Percentiles rank a stretch among this genome's conserved stretches.
Conservation (phyloP, 2,888 invertebrate genomes). For the Tachina fera region DNA sequence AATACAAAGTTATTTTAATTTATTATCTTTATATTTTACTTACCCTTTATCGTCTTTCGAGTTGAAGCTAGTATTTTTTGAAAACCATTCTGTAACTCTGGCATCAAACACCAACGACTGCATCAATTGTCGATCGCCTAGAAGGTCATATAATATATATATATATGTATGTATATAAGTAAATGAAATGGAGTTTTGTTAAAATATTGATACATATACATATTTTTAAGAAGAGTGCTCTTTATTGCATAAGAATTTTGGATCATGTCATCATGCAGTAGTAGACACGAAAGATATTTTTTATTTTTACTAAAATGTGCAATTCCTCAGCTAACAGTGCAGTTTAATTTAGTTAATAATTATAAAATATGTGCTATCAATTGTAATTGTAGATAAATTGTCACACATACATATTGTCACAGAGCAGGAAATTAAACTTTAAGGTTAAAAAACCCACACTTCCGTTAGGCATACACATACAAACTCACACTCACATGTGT, state of each 20-base stretch:
- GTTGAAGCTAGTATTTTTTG: slow-evolving; percentile 88
- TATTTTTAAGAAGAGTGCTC: slow-evolving; percentile 31
- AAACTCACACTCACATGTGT: too few relatives aligned
- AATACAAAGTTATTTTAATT: neutral
- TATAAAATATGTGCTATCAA: neutral
- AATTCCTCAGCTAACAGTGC: slow-evolving; percentile 84
- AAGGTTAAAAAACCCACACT: too few relatives aligned
- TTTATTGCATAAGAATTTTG: slow-evolving; percentile 25
- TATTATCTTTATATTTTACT: slow-evolving; percentile 76
- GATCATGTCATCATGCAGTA: slow-evolving; percentile 43
- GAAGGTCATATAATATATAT: slow-evolving; percentile 70
- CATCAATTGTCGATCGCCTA: slow-evolving; percentile 93
- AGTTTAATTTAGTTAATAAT: slow-evolving; percentile 20
- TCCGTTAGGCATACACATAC: too few relatives aligned
- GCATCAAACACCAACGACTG: slow-evolving; percentile 94
- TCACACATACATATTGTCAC: neutral
- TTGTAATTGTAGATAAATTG: neutral
- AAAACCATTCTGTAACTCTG: slow-evolving; percentile 93
- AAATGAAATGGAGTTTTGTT: neutral
- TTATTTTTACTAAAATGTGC: slow-evolving; percentile 75
- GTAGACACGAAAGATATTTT: neutral
- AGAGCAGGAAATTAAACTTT: too few relatives aligned
- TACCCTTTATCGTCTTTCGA: slow-evolving; percentile 89
- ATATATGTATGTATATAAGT: neutral
- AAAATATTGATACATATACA: neutral